Conservation (phyloP, 2,113 vertebrate species). For the Myotis yumanensis region DNA sequence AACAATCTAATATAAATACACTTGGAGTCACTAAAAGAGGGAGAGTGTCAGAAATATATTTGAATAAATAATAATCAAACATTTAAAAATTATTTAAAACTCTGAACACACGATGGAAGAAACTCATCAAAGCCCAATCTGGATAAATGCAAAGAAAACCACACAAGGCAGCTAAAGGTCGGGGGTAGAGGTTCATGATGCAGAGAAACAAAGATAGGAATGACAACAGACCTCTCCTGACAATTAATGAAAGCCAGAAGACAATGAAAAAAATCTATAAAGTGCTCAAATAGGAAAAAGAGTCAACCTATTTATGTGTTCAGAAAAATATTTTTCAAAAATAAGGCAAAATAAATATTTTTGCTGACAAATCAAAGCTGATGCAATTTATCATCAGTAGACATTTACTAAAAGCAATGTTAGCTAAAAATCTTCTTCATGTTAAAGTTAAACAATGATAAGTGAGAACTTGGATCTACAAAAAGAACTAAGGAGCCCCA, state of each 20-base stretch:
- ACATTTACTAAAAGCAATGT: neutral
- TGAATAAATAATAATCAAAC: neutral
- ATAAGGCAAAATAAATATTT: neutral
- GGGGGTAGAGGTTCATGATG: rapidly evolving
- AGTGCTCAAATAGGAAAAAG: neutral
- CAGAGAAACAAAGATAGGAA: rapidly evolving
- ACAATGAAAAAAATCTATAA: neutral
- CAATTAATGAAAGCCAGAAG: neutral
- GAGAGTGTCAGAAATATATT: neutral
- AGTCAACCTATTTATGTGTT: neutral
- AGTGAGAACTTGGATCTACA: neutral
- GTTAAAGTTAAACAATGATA: neutral
- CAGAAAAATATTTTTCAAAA: neutral
- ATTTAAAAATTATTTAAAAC: neutral
- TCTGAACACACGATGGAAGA: neutral
- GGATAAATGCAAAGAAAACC: neutral
- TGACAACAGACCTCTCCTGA: rapidly evolving
- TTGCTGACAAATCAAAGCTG: neutral
- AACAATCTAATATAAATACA: neutral
- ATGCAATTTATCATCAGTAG: neutral
- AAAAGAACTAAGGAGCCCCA: neutral
- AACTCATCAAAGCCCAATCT: neutral
- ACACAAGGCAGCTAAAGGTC: rapidly evolving
- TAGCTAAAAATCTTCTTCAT: neutral
- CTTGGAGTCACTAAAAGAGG: neutral